Conservation (phyloP, 2,888 invertebrate species). For the Pseudococcus longispinus region DNA sequence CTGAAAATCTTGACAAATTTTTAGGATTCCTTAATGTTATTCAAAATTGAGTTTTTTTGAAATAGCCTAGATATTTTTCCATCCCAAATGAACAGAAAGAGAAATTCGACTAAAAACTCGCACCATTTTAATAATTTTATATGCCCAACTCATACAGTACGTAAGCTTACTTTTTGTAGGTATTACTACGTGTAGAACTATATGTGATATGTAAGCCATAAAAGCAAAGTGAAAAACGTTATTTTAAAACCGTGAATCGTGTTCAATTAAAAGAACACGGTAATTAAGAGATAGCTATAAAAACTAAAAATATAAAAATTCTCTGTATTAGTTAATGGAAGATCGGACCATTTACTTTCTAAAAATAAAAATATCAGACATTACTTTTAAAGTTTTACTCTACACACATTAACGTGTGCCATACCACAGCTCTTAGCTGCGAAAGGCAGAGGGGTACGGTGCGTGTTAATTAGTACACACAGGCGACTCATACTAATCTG, state of each 20-base stretch:
- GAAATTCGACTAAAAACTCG: not conserved
- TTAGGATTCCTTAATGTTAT: too few species aligned
- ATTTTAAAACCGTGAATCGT: slow-evolving; percentile 48
- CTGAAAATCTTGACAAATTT: too few species aligned
- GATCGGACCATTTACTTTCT: slow-evolving; percentile 53
- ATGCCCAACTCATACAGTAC: not conserved
- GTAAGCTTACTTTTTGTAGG: not conserved
- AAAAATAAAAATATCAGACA: slow-evolving; percentile 50
- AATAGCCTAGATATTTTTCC: not conserved
- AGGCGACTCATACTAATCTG: slow-evolving; percentile 13
- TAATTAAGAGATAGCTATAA: slow-evolving; percentile 51
- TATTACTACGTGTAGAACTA: not conserved
- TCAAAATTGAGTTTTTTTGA: not conserved
- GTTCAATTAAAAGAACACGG: slow-evolving; percentile 51
- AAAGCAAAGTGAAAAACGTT: slow-evolving; percentile 33
- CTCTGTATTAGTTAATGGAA: slow-evolving; percentile 49
- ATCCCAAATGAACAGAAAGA: not conserved
- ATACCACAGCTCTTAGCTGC: not conserved
- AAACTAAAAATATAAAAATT: slow-evolving; percentile 47
- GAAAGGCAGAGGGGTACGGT: not conserved
- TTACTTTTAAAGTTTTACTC: slow-evolving; percentile 45
- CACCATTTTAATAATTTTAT: not conserved
- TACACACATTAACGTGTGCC: slow-evolving; percentile 14
- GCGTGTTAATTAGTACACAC: slow-evolving; percentile 15
- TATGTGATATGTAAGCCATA: slow-evolving; percentile 7